phyloP scores from a whole-genome alignment of 2,888 invertebrate genomes.

The Drosophila macrospina region DNA sequence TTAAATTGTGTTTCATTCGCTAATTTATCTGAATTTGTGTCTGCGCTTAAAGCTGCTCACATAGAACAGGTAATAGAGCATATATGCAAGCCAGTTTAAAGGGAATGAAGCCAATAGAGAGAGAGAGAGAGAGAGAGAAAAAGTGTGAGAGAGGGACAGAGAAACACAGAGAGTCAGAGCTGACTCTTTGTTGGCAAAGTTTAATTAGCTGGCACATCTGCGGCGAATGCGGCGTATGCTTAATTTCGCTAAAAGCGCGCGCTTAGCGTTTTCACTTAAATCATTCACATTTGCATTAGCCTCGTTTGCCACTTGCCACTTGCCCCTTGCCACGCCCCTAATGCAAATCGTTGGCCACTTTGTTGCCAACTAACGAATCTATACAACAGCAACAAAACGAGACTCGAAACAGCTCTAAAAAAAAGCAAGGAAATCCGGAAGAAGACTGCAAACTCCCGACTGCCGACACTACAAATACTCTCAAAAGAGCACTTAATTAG shows the following conservation, averaged over 20 bases:
- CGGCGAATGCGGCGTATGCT: conserved; percentile 62
- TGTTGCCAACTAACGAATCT: conserved; percentile 72
- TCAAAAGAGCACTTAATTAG: background rate
- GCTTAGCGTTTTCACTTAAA: conserved; percentile 56
- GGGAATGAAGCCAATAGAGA: background rate
- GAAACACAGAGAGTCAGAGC: background rate
- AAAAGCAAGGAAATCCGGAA: background rate
- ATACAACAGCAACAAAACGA: conserved; percentile 39
- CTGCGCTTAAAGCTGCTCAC: background rate
- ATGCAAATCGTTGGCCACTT: conserved; percentile 48
- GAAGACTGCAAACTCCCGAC: background rate
- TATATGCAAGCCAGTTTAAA: background rate
- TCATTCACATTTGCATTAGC: conserved; percentile 69
- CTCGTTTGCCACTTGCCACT: conserved; percentile 34
- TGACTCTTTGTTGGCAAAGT: conserved; percentile 26
- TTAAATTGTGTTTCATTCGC: background rate
- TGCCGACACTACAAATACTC: background rate
- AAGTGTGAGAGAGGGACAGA: no score
- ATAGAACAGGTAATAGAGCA: background rate
- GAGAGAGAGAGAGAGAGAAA: no score
- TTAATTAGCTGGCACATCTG: conserved; percentile 50
- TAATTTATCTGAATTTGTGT: background rate
- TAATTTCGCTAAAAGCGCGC: conserved; percentile 75
- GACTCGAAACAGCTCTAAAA: conserved; percentile 22
- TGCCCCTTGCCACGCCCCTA: conserved; percentile 23